Conservation (phyloP, 2,888 invertebrate species). For the Hypomecis atomaria region DNA sequence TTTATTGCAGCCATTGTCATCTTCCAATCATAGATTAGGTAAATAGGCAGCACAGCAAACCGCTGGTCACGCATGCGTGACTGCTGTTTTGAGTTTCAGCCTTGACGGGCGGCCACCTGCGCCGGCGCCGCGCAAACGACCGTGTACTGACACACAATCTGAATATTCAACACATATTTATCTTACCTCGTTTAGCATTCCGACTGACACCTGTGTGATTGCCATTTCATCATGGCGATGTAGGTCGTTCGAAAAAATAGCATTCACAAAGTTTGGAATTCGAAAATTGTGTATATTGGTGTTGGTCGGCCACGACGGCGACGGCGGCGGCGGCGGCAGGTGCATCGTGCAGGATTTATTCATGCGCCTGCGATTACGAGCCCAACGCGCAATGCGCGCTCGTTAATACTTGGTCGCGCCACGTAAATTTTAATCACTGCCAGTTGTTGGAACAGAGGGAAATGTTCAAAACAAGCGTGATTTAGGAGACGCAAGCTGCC, state of each 20-base stretch:
- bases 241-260: constrained; percentile 32
- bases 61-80: constrained; percentile 80
- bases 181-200: constrained; percentile 77
- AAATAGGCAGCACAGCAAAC: constrained; percentile 61
- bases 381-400: constrained; percentile 74
- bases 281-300: constrained; percentile 38
- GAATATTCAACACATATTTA: constrained; percentile 83
- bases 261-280: constrained; percentile 21
- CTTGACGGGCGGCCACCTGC: constrained; percentile 86
- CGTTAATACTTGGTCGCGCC: constrained; percentile 82
- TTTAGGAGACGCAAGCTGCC: constrained; percentile 73
- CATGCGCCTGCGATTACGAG: constrained; percentile 70
- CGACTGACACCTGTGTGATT: constrained; percentile 76
- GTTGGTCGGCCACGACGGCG: constrained; percentile 44
- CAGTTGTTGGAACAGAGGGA: constrained; percentile 79
- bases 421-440: constrained; percentile 84
- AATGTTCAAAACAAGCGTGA: constrained; percentile 80
- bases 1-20: constrained; percentile 24
- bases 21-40: constrained; percentile 25
- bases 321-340: constrained; percentile 64
- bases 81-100: constrained; percentile 85
- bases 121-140: constrained; percentile 86
- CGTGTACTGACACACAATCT: constrained; percentile 82
- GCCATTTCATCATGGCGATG: constrained; percentile 59
- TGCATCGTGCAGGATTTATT: constrained; percentile 82